Evolutionary conservation across 2,797 vertebrate genomes (phyloP), one percentile per base, ranked within the genome.

Genomic region (Cetoscarus ocellatus): DNA sequence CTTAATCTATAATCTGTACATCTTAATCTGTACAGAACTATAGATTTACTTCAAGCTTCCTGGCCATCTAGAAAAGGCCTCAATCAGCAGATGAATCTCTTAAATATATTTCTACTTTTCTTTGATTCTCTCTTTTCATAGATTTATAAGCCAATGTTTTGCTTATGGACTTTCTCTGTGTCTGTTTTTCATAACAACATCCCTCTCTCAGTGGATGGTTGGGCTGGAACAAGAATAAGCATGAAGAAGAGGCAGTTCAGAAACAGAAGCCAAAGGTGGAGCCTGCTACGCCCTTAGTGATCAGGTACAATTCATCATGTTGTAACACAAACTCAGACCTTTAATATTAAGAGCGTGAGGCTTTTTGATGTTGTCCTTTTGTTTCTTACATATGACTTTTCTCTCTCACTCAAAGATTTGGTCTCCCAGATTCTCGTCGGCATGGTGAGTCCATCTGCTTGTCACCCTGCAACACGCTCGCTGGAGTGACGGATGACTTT

Each of bases 241-340:
- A 94, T 1, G 98, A 99, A 72, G 97, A 98, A 71, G 98, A 99
- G 55, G 76, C 94, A 6, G 79, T 85, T 42, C 97, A 95, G 78
- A 99, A 96, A 84, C 97, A 97, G 84, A 99, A 97, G 81, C 97
- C 98, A 11, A 99, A 99, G 88, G 94, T 99, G 61, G 98, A 99
- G 83, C 94, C 98, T 0, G 96, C 97, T 0, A 98, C 97, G 0
- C 95, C 97, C 0, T 70, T 99, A 79, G 93, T 94, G 61, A 97
- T 99, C 84, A 96, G 98, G 98, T 95, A 83, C 4, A n/a, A 39
- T 1, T 52, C 11, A 1, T 8, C 3, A 67, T 48, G 8, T 62
- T 5, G 34, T 8, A 34, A n/a, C n/a, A 14, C n/a, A 12, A 44
- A 62, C 19, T 17, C 0, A 6, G 17, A 14, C 18, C 15, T 57